Conservation (phyloP, 2,113 vertebrate species). For the Serilophus lunatus region DNA sequence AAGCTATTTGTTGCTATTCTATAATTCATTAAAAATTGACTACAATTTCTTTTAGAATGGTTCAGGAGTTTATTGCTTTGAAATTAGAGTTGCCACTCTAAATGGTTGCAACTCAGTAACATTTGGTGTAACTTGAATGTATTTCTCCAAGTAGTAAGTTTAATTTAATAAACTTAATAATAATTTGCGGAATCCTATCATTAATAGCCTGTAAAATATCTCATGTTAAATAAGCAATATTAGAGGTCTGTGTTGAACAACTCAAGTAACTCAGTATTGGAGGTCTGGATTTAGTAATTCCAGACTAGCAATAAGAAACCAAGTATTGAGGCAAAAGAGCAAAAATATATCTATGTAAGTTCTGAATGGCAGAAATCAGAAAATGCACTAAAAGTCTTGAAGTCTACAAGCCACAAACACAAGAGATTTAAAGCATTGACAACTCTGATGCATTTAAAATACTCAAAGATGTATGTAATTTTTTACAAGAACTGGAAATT, state of each 20-base stretch:
- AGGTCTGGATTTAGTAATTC: not conserved
- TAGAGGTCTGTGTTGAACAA: not conserved
- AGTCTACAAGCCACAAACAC: not conserved
- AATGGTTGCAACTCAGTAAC: not conserved
- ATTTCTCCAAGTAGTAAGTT: not conserved
- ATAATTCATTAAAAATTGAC: not conserved
- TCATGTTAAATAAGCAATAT: not conserved
- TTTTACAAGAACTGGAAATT: not conserved
- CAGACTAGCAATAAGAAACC: not conserved
- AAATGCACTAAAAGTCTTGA: not conserved
- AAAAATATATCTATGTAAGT: not conserved
- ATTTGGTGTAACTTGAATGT: not conserved
- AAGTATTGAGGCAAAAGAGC: not conserved
- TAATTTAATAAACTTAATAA: not conserved
- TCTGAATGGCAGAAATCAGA: not conserved
- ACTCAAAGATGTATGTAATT: not conserved
- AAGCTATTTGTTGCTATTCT: not conserved
- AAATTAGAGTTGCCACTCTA: not conserved
- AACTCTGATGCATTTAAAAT: not conserved
- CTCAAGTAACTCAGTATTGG: not conserved
- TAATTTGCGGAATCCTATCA: not conserved
- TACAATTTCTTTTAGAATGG: not conserved
- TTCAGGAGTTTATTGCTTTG: not conserved
- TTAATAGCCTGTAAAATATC: not conserved
- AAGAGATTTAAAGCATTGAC: not conserved